Evolutionary conservation across 2,797 vertebrate species (phyloP).

Genomic region (Dallia pectoralis): DNA sequence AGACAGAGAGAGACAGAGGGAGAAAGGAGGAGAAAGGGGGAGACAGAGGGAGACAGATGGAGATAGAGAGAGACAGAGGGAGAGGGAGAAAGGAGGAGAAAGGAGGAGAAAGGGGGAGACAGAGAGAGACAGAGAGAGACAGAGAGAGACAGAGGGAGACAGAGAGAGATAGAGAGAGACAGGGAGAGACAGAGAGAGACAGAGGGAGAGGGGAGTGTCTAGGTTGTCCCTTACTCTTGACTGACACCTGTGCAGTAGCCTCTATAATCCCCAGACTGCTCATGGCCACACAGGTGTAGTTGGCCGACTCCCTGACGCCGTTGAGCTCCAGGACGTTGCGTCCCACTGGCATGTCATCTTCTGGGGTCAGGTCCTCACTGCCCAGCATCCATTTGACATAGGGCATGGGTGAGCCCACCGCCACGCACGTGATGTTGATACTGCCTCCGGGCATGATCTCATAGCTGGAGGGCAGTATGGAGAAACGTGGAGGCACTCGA

Average conservation of each 20-base stretch:
- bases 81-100: no score
- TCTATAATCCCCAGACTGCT: constrained; percentile 96
- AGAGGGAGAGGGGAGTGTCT: background rate
- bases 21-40: no score
- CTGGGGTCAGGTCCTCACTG: constrained; percentile 89
- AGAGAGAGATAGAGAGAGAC: no score
- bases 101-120: no score
- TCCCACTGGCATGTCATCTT: constrained; percentile 96
- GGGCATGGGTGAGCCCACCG: constrained; percentile 95
- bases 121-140: no score
- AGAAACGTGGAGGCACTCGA: constrained; percentile 93
- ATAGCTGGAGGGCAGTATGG: constrained; percentile 91
- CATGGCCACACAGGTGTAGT: constrained; percentile 98
- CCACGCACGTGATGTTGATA: constrained; percentile 97
- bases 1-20: no score
- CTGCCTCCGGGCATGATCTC: constrained; percentile 98
- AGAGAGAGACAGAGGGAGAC: no score
- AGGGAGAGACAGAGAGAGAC: background rate
- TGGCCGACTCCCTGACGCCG: constrained; percentile 91
- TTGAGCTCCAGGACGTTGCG: constrained; percentile 94
- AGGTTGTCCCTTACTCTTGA: constrained; percentile 86
- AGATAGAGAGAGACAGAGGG: no score
- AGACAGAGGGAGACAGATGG: no score
- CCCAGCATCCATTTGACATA: constrained; percentile 99
- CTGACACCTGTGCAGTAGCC: constrained; percentile 92